Evolutionary conservation across 2,113 vertebrate species (phyloP), one percentile per base, ranked within the genome.

Genomic region (Dipodomys ordii): DNA sequence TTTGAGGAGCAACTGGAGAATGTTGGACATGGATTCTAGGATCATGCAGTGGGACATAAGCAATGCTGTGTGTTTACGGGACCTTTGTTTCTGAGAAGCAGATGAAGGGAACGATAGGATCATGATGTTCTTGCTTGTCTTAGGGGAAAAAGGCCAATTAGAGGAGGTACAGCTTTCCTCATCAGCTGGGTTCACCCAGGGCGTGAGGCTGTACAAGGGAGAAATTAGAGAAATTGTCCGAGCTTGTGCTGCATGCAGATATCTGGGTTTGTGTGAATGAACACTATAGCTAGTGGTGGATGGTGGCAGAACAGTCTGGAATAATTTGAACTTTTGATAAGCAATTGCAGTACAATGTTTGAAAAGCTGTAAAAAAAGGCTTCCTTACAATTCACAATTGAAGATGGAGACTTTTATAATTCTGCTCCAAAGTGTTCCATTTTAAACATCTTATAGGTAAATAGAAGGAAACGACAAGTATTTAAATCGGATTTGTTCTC

Each of bases 401-500:
- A 96, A 97, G 95, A 95, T 77, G 74, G 85, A 95, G 92, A 94
- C 92, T 95, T 95, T 94, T 77, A 73, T 91, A 95, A 94, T 95
- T 97, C 90, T 93, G 16, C 35, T 65, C 69, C 96, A 74, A 95
- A 95, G 93, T 93, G 71, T 95, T 95, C 96, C 85, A 96, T 94
- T 96, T 96, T 85, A 95, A 94, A 94, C 64, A 87, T 96, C 73
- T 96, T 94, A 94, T 96, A 97, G 95, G 94, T 97, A 97, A 97
- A 96, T 94, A 97, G 94, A 96, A 94, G 91, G 91, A 97, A 95
- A 85, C 95, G 84, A 57, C 53, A 90, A 88, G 67, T 90, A 94
- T 97, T 96, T 96, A 95, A 97, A 96, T 90, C 44, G 76, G 72
- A 97, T 97, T 97, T 97, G 96, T 96, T 94, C 95, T 96, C 68